These are phyloP conservation scores for Xylota segnis DNA, from an alignment of 2,888 invertebrate genomes.

Conservation along the genomic window DNA sequence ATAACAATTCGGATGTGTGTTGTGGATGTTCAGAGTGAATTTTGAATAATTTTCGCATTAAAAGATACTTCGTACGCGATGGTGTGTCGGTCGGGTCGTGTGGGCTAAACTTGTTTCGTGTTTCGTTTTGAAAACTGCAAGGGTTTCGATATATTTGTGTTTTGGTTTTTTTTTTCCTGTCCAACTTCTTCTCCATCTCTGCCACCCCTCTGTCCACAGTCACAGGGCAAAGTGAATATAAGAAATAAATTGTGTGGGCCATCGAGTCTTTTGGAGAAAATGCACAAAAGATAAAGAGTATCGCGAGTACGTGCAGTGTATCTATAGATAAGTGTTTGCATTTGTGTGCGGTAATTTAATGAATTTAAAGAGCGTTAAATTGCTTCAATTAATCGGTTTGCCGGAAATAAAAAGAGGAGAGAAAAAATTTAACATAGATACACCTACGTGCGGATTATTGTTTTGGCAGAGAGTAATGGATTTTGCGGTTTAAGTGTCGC, in stretches of 20 bases:
- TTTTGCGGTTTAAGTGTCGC: slow-evolving; percentile 49
- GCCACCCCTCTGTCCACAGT: too few relatives aligned
- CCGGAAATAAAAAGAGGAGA: slow-evolving; percentile 5
- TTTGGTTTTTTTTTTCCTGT: neutral
- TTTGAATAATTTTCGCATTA: slow-evolving; percentile 53
- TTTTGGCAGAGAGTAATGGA: slow-evolving; percentile 57
- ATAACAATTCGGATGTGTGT: slow-evolving; percentile 14
- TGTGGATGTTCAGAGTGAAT: slow-evolving; percentile 16
- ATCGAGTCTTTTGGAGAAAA: slow-evolving; percentile 48
- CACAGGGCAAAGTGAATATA: slow-evolving; percentile 14
- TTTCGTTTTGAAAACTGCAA: slow-evolving; percentile 47
- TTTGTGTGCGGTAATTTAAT: slow-evolving; percentile 26
- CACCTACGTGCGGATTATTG: slow-evolving; percentile 60
- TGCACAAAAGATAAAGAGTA: slow-evolving; percentile 45
- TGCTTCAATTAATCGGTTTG: slow-evolving; percentile 60
- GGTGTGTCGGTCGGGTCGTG: slow-evolving; percentile 33
- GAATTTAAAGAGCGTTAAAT: slow-evolving; percentile 61
- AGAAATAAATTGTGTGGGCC: slow-evolving; percentile 55
- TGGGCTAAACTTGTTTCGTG: slow-evolving; percentile 61
- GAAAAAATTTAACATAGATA: slow-evolving; percentile 26
- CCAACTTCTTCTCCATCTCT: too few relatives aligned
- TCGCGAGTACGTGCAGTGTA: neutral
- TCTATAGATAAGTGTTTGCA: neutral
- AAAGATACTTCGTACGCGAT: slow-evolving; percentile 34
- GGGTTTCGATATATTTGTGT: slow-evolving; percentile 40